Evolutionary conservation across 2,797 vertebrate genomes (phyloP), one percentile per base, ranked within the genome.

Genomic region (Babyrousa celebensis): DNA sequence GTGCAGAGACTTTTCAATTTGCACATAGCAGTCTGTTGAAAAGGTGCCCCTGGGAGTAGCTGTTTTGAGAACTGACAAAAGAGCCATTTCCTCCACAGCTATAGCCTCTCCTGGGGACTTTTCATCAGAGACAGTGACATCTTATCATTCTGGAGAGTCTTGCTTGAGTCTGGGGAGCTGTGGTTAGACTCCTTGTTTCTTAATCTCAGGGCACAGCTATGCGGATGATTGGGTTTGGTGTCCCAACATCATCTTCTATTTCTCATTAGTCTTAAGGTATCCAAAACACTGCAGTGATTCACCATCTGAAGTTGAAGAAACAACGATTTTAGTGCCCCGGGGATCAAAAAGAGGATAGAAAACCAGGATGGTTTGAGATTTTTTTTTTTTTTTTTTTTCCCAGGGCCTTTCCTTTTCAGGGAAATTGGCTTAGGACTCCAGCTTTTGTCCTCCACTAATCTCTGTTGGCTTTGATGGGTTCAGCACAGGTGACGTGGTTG

Each of bases 1-100:
- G 36, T 48, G 29, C 67, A 95, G 85, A 63, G 89, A 86, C 75
- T 83, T 96, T 88, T 91, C 56, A 92, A 0, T 87, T 87, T 78
- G 32, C 70, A 94, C 48, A 16, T 71, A 62, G 56, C 72, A n/a
- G 18, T 62, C 70, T 92, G 15, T 83, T 83, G 58, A 78, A 94
- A 93, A 77, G 56, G 23, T 77, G 15, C 40, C 29, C 52, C 40
- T 43, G n/a, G 18, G 43, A 70, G 27, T 94, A 91, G n/a, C 70
- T 72, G 6, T 71, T 95, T 94, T 78, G 75, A 92, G 70, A 89
- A 89, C 17, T 85, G 77, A 83, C 18, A 9, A 83, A 86, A 82
- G 68, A 89, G 62, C 54, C 52, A 36, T 89, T 95, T 91, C 36
- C 88, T 88, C 68, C 16, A 20, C 48, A 89, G 48, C 40, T 70